Evolutionary conservation across 2,888 invertebrate genomes (phyloP), one percentile per base, ranked within the genome.

Genomic region (Brachyptera risi): DNA sequence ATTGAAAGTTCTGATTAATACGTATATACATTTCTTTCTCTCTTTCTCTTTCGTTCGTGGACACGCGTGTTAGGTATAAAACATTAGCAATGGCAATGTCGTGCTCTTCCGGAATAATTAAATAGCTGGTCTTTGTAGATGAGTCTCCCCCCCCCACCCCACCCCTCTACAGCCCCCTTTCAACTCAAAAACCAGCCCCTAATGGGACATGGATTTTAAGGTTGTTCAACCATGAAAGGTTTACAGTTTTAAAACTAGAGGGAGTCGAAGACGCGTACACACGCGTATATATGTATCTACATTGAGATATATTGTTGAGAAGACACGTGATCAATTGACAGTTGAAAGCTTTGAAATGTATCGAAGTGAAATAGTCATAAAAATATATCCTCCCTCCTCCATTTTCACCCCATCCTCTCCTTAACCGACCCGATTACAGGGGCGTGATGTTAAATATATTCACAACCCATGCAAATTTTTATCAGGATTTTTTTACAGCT

Each of bases 41-140:
- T n/a, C n/a, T n/a, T 5, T 11, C 26, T n/a, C 54, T n/a, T 21
- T 9, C 21, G 44, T 44, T n/a, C n/a, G n/a, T n/a, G n/a, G n/a
- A 11, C 51, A 37, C 54, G 35, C 37, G 54, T 37, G 54, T 54
- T 17, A 37, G 23, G 35, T 35, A 54, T 35, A 37, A 37, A 54
- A 54, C 54, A 54, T 54, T 54, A 37, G 54, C 24, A 21, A 19
- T 37, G 35, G 54, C 35, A 21, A 35, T 54, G 54, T 54, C 54
- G 54, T 54, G 21, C 37, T 51, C 50, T 54, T 54, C 54, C 54
- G 35, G 54, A 11, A 54, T 54, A 35, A 54, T 54, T 54, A 54
- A 35, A 35, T 17, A 35, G 54, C 54, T 31, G 54, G 54, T 54
- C 54, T 54, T 54, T 54, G 54, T 54, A 2, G 24, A 47, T 7